A percentile compares a stretch with the other conserved stretches of the same genome.
Evolutionary conservation across 1,140 invertebrate genomes (phyloP).

Genomic region (Homalodisca vitripennis): DNA sequence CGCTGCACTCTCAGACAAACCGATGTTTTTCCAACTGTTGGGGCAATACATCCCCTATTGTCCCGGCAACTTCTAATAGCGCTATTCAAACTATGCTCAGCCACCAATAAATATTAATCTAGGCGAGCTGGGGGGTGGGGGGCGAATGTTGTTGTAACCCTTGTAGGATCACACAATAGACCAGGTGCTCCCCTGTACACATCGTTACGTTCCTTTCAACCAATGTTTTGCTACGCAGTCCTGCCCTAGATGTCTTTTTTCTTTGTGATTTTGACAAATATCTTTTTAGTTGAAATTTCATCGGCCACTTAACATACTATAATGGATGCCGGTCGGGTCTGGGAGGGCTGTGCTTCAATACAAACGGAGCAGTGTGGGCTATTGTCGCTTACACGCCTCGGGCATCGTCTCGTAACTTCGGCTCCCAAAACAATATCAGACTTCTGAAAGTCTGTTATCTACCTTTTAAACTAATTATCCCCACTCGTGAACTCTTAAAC

Average conservation of each 20-base stretch:
- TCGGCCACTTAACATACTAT: slow-evolving; percentile 26
- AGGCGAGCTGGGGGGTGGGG: neutral
- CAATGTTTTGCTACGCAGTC: slow-evolving; percentile 16
- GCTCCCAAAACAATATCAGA: too few relatives aligned
- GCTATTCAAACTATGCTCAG: slow-evolving; percentile 23
- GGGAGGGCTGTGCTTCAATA: neutral
- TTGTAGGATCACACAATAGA: neutral
- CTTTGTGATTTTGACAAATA: slow-evolving; percentile 14
- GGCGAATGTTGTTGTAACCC: slow-evolving; percentile 21
- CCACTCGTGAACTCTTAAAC: too few relatives aligned
- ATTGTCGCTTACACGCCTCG: neutral
- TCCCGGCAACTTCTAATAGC: slow-evolving; percentile 15
- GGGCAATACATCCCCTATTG: too few relatives aligned
- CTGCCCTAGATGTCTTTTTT: slow-evolving; percentile 6
- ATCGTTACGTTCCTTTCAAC: neutral
- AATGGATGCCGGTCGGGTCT: slow-evolving; percentile 16
- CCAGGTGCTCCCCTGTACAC: neutral
- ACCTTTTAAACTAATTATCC: too few relatives aligned
- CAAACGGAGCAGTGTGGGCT: neutral
- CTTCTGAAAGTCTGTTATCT: too few relatives aligned
- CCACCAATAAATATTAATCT: slow-evolving; percentile 27
- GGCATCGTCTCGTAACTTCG: too few relatives aligned
- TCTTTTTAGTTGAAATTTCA: slow-evolving; percentile 27
- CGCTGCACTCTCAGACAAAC: too few relatives aligned
- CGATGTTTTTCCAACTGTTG: too few relatives aligned